Evolutionary conservation across 2,113 vertebrate genomes (phyloP).

Genomic region (Corapipo altera): DNA sequence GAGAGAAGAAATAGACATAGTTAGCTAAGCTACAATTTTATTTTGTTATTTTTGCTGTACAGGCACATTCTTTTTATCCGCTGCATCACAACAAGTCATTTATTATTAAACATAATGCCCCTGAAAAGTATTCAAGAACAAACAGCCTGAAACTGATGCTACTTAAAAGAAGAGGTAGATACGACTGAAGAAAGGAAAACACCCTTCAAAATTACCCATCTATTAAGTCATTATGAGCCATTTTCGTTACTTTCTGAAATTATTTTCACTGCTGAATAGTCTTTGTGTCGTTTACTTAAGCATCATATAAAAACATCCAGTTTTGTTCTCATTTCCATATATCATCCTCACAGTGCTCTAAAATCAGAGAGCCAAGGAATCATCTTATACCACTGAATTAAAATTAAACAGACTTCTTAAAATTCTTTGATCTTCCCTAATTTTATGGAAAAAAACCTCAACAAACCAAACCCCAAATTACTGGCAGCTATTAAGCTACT

Average conservation of each 20-base stretch:
- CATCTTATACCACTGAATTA: background rate
- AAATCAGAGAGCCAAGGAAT: background rate
- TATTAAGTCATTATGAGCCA: background rate
- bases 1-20: background rate
- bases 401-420: background rate
- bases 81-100: background rate
- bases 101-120: background rate
- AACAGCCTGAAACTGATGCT: background rate
- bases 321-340: background rate
- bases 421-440: constrained; percentile 5
- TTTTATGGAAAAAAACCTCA: background rate
- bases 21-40: background rate
- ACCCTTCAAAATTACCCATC: background rate
- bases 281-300: background rate
- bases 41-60: background rate
- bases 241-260: background rate
- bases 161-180: background rate
- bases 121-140: background rate
- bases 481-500: background rate
- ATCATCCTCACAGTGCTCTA: background rate
- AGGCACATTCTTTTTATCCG: background rate
- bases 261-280: background rate
- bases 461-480: background rate
- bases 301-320: background rate
- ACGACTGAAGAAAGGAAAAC: background rate